Base-by-base conservation (phyloP, 2,113 vertebrate species). In the Aepyceros melampus region DNA sequence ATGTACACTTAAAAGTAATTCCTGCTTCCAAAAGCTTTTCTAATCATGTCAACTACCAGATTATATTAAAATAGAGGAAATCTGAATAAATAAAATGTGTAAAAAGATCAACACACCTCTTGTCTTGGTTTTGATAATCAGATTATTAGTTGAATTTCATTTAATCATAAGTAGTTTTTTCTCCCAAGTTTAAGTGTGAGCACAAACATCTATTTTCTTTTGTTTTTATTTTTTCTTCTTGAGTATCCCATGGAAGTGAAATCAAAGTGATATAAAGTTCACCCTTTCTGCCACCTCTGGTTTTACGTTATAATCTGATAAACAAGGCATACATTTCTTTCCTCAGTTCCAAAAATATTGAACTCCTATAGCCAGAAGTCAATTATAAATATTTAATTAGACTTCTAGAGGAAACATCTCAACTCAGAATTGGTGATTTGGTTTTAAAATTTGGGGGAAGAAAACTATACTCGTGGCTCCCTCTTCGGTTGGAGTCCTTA, bases 51-150 rank as follows among this genome's bases (percentile, higher is more conserved):
- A 0, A 55, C 91, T 93, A 94, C 67, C 23, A 87, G 87, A 60
- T 95, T 97, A 88, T 74, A 92, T 97, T 92, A 89, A 96, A 97
- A 87, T 45, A 98, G 31, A 94, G 95, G 64, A 92, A 89, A 98
- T 97, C 56, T 95, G 40, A 47, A n/a, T 43, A 17, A 43, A 95
- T 97, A 76, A 87, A 97, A 49, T 40, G 33, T 84, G 23, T 56
- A 53, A 95, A 97, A 96, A 94, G 91, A 94, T 76, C 64, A 95
- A 27, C 47, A 88, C 33, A 79, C 10, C 49, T 87, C 83, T 98
- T 92, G 74, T 82, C 74, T 98, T 97, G 91, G 55, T 87, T 91
- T 79, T 97, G 31, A 64, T 97, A 93, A 98, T 97, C 94, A 95
- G 53, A 95, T 97, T 97, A 97, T 89, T 97, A 87, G 92, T 91